Evolutionary conservation across 2,888 invertebrate species (phyloP), one percentile per base, ranked within the genome.

Genomic region (Drosophila aldrichi): DNA sequence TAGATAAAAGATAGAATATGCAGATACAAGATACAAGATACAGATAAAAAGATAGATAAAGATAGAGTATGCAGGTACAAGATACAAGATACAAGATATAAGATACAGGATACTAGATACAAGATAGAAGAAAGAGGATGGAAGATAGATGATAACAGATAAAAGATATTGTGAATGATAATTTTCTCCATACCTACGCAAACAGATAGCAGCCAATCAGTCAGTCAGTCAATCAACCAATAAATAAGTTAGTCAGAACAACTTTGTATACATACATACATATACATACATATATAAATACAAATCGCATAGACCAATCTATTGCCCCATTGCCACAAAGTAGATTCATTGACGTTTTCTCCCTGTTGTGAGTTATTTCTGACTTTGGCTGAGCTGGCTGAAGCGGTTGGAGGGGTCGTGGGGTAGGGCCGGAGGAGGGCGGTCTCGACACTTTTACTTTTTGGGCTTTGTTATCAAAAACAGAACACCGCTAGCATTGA

Each of bases 401-500:
- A 7, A 2, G 36, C 6, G 7, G 36, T 7, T 20, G 38, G 22
- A 7, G n/a, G 18, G 29, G 46, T 4, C 9, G n/a, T n/a, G 22
- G 36, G 36, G 14, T 0, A 3, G 20, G 54, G 25, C 34, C 5
- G 51, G 34, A 3, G 34, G 51, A 32, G 40, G 68, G 52, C n/a
- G 49, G 22, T n/a, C 25, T 16, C 60, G 63, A 73, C 77, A 82
- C 82, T 82, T 80, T 82, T 82, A 82, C 82, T 81, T 81, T 82
- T 82, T 64, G 44, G 73, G 77, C 66, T 68, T 57, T 81, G 77
- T 73, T 63, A 82, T 83, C 84, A 83, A 78, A 87, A 87, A 51
- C 76, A 87, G 85, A 87, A 87, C 85, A 82, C 64, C 78, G 83
- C 76, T 82, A 82, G 51, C 70, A 59, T 65, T 52, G 40, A 67